Evolutionary conservation across 1,140 invertebrate species (phyloP).

Genomic region (Drosophila tani): DNA sequence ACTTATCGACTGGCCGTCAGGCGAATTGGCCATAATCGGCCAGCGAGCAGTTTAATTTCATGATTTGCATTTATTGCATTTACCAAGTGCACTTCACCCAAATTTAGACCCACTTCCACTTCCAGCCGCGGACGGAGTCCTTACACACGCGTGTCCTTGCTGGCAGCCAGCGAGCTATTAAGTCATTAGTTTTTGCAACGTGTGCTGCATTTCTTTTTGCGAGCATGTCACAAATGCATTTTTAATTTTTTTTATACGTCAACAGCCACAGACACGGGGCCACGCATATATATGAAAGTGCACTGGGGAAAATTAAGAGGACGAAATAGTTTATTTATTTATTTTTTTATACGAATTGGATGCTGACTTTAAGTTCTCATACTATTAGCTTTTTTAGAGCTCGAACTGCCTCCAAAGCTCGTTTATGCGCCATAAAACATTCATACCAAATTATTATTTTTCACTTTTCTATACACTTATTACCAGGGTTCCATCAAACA

Average conservation of each 20-base stretch:
- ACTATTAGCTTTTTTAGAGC: too few species aligned
- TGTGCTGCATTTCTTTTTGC: conserved; percentile 63
- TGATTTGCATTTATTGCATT: conserved; percentile 57
- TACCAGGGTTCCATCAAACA: not conserved
- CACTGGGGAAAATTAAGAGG: not conserved
- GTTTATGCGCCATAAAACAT: too few species aligned
- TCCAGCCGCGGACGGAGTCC: conserved; percentile 10
- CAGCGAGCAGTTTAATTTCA: conserved; percentile 34
- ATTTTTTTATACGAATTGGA: too few species aligned
- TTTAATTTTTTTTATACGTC: conserved; percentile 55
- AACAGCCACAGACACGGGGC: conserved; percentile 23
- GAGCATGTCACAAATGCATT: conserved; percentile 73
- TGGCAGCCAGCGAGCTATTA: conserved; percentile 68
- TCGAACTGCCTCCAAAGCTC: too few species aligned
- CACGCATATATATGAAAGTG: conserved; percentile 7
- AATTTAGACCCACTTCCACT: conserved; percentile 13
- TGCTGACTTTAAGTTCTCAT: too few species aligned
- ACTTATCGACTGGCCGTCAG: conserved; percentile 69
- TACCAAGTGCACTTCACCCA: conserved; percentile 28
- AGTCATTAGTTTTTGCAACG: conserved; percentile 80
- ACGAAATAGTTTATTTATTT: too few species aligned
- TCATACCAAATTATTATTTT: too few species aligned
- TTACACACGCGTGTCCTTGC: conserved; percentile 45
- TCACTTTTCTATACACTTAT: too few species aligned
- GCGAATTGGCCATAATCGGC: conserved; percentile 57